phyloP scores from a whole-genome alignment of 2,797 vertebrate genomes.

The Alca torda region DNA sequence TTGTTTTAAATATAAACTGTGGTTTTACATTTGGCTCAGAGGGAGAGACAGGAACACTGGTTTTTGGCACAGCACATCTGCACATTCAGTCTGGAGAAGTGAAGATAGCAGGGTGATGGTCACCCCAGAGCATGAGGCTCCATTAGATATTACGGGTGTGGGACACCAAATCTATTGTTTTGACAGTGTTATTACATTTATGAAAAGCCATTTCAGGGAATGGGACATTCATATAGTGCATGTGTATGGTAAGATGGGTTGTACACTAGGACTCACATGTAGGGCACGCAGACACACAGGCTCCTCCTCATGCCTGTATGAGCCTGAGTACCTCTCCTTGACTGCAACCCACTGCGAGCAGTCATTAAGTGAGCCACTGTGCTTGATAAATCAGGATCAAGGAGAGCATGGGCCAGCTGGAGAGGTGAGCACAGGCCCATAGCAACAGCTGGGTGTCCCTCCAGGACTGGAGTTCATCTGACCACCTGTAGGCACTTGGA shows the following conservation, averaged over 20 bases:
- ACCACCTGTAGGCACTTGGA: neutral
- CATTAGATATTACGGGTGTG: neutral
- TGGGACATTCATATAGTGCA: neutral
- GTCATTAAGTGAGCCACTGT: neutral
- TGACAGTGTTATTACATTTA: neutral
- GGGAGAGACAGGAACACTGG: neutral
- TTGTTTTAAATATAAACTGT: neutral
- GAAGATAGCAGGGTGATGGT: neutral
- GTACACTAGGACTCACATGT: neutral
- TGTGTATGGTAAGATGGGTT: neutral
- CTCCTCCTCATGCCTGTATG: neutral
- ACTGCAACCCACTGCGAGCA: neutral
- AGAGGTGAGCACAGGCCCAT: neutral
- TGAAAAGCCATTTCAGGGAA: neutral
- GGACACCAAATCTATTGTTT: neutral
- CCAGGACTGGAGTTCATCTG: neutral
- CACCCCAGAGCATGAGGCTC: fast-evolving
- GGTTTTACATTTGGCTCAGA: neutral
- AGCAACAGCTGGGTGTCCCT: neutral
- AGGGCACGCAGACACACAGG: fast-evolving
- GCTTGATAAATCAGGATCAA: neutral
- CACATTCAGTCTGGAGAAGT: neutral
- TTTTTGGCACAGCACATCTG: neutral
- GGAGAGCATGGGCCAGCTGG: neutral
- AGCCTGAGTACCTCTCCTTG: neutral